These are phyloP conservation scores for Phymastichus coffea DNA, from an alignment of 1,140 invertebrate genomes.

Conservation along the genomic window DNA sequence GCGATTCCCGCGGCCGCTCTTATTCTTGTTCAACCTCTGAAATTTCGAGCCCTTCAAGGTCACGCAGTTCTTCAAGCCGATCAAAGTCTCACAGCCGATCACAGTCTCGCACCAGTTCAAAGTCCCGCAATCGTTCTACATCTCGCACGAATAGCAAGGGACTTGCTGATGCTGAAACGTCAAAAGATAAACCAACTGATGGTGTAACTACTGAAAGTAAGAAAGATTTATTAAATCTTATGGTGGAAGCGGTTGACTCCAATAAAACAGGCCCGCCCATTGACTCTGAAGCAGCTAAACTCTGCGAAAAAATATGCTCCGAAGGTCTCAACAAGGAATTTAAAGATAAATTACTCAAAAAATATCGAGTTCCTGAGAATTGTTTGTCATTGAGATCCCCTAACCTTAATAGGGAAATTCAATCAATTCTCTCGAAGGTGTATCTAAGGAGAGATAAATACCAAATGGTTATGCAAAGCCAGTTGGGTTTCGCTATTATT, in stretches of 20 bases:
- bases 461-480: conserved; percentile 1
- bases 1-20: too few relatives aligned
- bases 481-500: neutral
- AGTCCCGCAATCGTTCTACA: neutral
- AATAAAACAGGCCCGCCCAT: neutral
- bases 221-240: neutral
- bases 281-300: neutral
- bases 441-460: conserved; percentile 1
- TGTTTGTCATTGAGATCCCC: neutral
- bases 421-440: neutral
- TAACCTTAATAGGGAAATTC: neutral
- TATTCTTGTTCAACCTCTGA: too few relatives aligned
- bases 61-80: too few relatives aligned
- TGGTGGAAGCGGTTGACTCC: neutral
- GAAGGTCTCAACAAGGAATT: neutral
- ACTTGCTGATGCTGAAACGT: neutral
- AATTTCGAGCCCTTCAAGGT: too few relatives aligned
- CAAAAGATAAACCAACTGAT: neutral
- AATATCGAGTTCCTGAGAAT: neutral
- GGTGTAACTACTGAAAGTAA: neutral
- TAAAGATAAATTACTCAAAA: neutral
- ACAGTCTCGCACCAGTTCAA: neutral
- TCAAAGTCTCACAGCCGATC: neutral
- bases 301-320: neutral
- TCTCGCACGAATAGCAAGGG: neutral